phyloP scores from a whole-genome alignment of 2,888 invertebrate species.

The Cheilosia soror region DNA sequence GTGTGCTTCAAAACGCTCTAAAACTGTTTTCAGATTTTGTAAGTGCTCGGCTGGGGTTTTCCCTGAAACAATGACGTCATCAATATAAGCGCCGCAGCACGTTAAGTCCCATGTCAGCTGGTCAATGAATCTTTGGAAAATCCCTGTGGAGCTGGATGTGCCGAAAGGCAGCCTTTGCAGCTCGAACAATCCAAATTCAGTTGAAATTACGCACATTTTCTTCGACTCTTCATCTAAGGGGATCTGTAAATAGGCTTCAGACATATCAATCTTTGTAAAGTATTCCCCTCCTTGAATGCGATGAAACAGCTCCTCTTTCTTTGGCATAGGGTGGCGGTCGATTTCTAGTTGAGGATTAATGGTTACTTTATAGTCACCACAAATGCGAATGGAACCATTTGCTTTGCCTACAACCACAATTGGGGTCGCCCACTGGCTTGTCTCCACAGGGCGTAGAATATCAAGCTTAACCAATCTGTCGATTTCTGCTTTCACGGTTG shows the following conservation, averaged over 20 bases:
- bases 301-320: constrained; percentile 28
- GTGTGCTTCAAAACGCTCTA: constrained; percentile 18
- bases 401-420: constrained; percentile 30
- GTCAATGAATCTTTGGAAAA: constrained; percentile 17
- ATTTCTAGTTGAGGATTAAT: constrained; percentile 25
- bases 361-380: constrained; percentile 26
- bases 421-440: constrained; percentile 43
- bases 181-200: constrained; percentile 26
- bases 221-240: constrained; percentile 26
- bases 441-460: constrained; percentile 24
- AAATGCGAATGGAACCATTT: constrained; percentile 15
- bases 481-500: constrained; percentile 26
- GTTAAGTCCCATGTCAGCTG: constrained; percentile 1
- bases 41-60: neutral
- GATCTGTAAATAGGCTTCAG: constrained; percentile 21
- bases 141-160: constrained; percentile 24
- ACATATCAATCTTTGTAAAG: constrained; percentile 22
- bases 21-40: constrained; percentile 1
- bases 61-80: constrained; percentile 12
- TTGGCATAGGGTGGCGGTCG: constrained; percentile 31
- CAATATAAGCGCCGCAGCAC: constrained; percentile 24
- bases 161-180: neutral
- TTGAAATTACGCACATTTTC: constrained; percentile 23
- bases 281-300: constrained; percentile 13
- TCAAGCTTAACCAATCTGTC: constrained; percentile 20